Conservation (phyloP, 2,888 invertebrate species). For the Hyles lineata region DNA sequence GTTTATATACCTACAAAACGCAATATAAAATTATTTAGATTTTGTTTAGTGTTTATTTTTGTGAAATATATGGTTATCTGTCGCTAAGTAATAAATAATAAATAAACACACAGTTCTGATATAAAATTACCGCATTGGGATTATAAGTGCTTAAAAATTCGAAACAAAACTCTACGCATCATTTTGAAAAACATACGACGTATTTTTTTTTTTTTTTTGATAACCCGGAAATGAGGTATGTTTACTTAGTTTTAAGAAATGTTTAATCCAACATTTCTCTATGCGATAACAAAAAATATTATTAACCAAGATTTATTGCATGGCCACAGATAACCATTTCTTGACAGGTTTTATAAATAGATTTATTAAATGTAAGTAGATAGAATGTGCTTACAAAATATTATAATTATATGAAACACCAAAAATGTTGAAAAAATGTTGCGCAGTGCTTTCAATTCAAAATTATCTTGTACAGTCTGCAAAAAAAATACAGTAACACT, state of each 20-base stretch:
- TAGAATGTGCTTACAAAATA: not conserved
- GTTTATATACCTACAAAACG: not conserved
- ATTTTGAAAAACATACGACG: too few species aligned
- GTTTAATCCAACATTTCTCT: too few species aligned
- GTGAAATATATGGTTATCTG: slow-evolving; percentile 1
- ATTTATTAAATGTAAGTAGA: not conserved
- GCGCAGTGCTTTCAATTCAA: not conserved
- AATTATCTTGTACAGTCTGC: not conserved
- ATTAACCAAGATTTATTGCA: not conserved
- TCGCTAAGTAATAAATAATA: not conserved
- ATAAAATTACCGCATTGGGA: not conserved
- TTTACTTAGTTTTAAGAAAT: too few species aligned
- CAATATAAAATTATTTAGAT: not conserved
- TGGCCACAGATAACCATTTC: not conserved
- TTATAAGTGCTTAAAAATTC: not conserved
- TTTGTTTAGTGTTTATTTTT: not conserved
- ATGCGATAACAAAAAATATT: not conserved
- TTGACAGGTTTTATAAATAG: not conserved
- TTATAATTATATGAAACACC: not conserved
- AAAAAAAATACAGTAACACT: not conserved
- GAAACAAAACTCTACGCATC: not conserved
- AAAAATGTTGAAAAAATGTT: not conserved
- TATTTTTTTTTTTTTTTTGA: too few species aligned
- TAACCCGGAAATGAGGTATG: too few species aligned
- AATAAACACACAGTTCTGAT: not conserved